A percentile compares a stretch with the other conserved stretches of the same genome.
Evolutionary conservation across 1,140 invertebrate genomes (phyloP).

Genomic region (Dinothrombium tinctorium): DNA sequence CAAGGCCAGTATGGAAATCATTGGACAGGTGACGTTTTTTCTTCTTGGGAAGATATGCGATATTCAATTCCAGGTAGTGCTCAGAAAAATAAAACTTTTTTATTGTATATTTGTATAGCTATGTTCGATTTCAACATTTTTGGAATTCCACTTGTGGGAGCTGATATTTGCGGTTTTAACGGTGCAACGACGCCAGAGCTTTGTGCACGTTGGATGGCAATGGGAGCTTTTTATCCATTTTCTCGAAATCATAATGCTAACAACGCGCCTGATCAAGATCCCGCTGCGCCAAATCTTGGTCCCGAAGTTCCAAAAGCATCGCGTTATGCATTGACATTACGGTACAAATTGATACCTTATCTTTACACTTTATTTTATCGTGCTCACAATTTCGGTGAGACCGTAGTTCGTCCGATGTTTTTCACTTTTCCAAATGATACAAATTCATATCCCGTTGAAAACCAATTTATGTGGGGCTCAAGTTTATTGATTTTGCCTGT

Average conservation of each 20-base stretch:
- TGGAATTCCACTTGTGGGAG: constrained; percentile 31
- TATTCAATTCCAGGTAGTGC: constrained; percentile 25
- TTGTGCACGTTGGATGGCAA: constrained; percentile 41
- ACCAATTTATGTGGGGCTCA: constrained; percentile 30
- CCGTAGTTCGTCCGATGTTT: background rate
- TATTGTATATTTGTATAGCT: constrained; percentile 19
- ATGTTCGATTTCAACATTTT: constrained; percentile 55
- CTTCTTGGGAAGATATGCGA: constrained; percentile 24
- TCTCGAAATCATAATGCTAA: constrained; percentile 59
- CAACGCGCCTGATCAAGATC: constrained; percentile 28
- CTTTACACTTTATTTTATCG: constrained; percentile 27
- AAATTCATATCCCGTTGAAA: constrained; percentile 41
- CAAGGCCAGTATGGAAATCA: constrained; percentile 57
- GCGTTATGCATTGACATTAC: constrained; percentile 32
- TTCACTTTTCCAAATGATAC: constrained; percentile 28
- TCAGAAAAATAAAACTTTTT: background rate
- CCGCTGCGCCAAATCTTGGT: constrained; percentile 28
- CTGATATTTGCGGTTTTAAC: constrained; percentile 24
- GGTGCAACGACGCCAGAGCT: constrained; percentile 23
- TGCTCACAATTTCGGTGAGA: background rate
- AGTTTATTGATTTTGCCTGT: constrained; percentile 23
- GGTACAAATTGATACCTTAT: constrained; percentile 53
- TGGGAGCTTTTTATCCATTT: constrained; percentile 31
- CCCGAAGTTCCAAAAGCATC: constrained; percentile 35
- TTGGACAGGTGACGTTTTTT: constrained; percentile 42